phyloP scores from a whole-genome alignment of 2,113 vertebrate species.

The Carassius carassius region DNA sequence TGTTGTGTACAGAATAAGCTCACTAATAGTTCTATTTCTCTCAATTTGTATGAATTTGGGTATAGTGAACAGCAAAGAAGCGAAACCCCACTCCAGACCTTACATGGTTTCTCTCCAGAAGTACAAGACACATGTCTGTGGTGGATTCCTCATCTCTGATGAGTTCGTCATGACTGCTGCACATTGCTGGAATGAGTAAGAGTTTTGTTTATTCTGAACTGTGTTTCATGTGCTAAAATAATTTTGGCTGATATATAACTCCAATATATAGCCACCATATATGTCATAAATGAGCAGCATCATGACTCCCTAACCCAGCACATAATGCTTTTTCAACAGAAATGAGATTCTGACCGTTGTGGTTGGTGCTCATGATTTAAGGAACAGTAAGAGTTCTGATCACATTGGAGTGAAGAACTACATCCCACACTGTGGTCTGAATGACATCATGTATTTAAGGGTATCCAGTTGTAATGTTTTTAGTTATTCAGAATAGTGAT shows the following conservation, averaged over 20 bases:
- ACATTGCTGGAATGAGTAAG: neutral
- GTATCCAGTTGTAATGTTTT: neutral
- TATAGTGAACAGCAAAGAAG: slow-evolving; percentile 32
- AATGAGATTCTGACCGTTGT: neutral
- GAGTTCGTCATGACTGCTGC: slow-evolving; percentile 33
- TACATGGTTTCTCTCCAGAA: slow-evolving; percentile 52
- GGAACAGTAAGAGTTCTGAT: neutral
- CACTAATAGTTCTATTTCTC: neutral
- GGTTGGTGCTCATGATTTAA: neutral
- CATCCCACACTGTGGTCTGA: too few species aligned
- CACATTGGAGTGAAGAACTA: neutral
- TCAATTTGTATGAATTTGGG: slow-evolving; percentile 22
- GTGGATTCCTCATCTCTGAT: slow-evolving; percentile 51
- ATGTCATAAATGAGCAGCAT: neutral
- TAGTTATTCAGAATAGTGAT: neutral
- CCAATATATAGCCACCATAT: neutral
- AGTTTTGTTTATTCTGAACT: neutral
- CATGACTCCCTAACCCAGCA: neutral
- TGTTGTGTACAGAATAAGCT: too few species aligned
- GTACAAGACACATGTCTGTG: slow-evolving; percentile 1
- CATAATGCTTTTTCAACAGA: neutral
- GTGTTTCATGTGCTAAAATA: neutral
- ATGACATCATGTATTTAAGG: neutral
- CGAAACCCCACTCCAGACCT: slow-evolving; percentile 39
- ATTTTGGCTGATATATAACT: neutral